phyloP scores from a whole-genome alignment of 2,888 invertebrate genomes.

The Coelopa pilipes region DNA sequence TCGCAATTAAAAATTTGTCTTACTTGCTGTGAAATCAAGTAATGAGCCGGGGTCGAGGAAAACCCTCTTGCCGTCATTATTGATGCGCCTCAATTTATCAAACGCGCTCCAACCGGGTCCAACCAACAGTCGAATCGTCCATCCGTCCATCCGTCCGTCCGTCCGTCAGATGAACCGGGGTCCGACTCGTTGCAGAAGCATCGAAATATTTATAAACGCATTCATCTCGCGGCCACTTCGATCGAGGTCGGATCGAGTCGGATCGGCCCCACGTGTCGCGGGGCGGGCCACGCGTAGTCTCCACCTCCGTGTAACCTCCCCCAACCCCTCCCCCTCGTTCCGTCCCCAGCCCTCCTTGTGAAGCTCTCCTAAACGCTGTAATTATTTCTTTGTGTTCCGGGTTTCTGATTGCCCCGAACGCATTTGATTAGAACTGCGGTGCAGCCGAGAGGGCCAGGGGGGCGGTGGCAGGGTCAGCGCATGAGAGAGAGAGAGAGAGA shows the following conservation, averaged over 20 bases:
- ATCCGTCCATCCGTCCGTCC: conserved; percentile 2
- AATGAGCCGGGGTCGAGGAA: neutral
- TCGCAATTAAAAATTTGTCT: conserved; percentile 33
- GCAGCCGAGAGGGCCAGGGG: neutral
- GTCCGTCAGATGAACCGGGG: neutral
- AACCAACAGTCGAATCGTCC: too few species aligned
- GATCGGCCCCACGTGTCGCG: neutral
- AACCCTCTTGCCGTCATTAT: conserved; percentile 45
- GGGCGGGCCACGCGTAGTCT: neutral
- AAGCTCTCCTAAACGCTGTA: conserved; percentile 42
- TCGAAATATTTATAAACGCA: conserved; percentile 62
- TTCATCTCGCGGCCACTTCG: conserved; percentile 50
- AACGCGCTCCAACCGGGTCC: conserved; percentile 27
- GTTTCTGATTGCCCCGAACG: neutral
- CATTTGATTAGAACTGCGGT: neutral
- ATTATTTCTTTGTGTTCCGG: conserved; percentile 33
- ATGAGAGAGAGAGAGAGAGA: too few species aligned
- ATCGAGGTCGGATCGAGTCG: neutral
- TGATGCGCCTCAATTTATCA: conserved; percentile 50
- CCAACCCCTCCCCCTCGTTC: neutral
- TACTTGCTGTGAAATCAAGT: conserved; percentile 22
- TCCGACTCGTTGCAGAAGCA: conserved; percentile 34
- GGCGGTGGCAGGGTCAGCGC: too few species aligned
- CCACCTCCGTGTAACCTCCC: neutral
- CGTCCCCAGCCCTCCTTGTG: neutral